These are phyloP conservation scores for Parasteatoda lunata DNA, from an alignment of 2,888 invertebrate species.

Conservation along the genomic window DNA sequence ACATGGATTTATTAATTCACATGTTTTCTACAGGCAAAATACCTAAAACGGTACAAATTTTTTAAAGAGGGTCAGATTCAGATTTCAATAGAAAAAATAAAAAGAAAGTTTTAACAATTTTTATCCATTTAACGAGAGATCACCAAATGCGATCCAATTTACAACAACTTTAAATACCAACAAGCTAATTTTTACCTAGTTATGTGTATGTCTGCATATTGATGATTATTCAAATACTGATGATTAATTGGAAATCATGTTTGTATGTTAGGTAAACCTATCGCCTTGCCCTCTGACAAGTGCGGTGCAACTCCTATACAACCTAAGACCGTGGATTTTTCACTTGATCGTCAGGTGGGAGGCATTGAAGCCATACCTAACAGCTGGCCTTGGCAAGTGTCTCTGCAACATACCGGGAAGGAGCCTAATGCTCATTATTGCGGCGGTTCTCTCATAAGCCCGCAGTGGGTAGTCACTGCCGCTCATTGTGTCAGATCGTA, in stretches of 20 bases:
- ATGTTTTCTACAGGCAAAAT: too few species aligned
- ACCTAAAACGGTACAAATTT: too few species aligned
- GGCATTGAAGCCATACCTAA: slow-evolving; percentile 17
- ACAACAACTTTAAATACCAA: too few species aligned
- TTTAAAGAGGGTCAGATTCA: too few species aligned
- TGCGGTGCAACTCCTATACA: slow-evolving; percentile 1
- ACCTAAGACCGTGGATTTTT: background rate
- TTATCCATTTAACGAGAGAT: too few species aligned
- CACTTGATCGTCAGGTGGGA: slow-evolving; percentile 23
- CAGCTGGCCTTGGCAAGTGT: slow-evolving; percentile 52
- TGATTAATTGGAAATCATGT: too few species aligned
- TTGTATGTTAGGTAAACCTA: background rate
- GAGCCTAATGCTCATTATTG: slow-evolving; percentile 28
- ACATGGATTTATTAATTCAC: too few species aligned
- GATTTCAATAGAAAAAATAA: too few species aligned
- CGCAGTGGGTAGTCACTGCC: slow-evolving; percentile 34
- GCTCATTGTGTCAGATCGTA: slow-evolving; percentile 30
- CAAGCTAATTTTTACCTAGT: too few species aligned
- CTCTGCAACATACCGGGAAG: background rate
- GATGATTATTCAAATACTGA: background rate
- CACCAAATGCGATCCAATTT: too few species aligned
- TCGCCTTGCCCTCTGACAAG: background rate
- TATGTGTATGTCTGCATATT: background rate
- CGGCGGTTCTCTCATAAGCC: slow-evolving; percentile 31
- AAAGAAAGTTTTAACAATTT: too few species aligned